Percentiles rank a stretch among this genome's conserved stretches.
These are phyloP conservation scores for Lordiphosa stackelbergi DNA, from an alignment of 1,140 invertebrate genomes.

Conservation along the genomic window DNA sequence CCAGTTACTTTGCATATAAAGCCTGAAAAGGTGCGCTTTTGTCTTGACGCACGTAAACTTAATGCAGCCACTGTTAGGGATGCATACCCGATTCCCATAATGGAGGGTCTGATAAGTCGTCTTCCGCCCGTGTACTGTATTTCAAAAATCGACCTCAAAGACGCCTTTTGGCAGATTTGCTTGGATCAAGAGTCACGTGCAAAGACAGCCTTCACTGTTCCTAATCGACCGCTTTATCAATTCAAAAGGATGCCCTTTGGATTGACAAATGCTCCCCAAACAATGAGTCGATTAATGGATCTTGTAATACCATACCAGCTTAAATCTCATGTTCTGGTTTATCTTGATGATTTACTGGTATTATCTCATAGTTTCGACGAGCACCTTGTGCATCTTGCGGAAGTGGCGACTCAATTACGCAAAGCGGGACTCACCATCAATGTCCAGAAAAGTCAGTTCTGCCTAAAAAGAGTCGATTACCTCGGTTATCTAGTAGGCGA, in stretches of 20 bases:
- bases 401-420: not conserved
- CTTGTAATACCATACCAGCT: too few species aligned
- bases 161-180: slow-evolving; percentile 7
- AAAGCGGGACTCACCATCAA: slow-evolving; percentile 6
- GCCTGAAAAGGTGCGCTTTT: too few species aligned
- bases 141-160: slow-evolving; percentile 4
- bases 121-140: not conserved
- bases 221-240: slow-evolving; percentile 60
- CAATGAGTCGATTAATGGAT: too few species aligned
- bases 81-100: not conserved
- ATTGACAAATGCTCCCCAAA: slow-evolving; percentile 41
- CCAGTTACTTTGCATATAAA: not conserved
- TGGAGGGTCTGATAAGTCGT: slow-evolving; percentile 1
- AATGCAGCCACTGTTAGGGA: too few species aligned
- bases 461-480: slow-evolving; percentile 1
- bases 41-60: too few species aligned
- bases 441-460: slow-evolving; percentile 2
- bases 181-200: slow-evolving; percentile 1
- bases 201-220: slow-evolving; percentile 4
- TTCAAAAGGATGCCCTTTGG: slow-evolving; percentile 27
- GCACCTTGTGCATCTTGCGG: not conserved
- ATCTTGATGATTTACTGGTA: slow-evolving; percentile 31
- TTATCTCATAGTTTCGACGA: slow-evolving; percentile 16
- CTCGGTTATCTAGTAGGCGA: slow-evolving; percentile 10
- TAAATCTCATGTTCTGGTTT: slow-evolving; percentile 27